phyloP scores from a whole-genome alignment of 92 coral and sea anemone species.

The Plumapathes pennacea region DNA sequence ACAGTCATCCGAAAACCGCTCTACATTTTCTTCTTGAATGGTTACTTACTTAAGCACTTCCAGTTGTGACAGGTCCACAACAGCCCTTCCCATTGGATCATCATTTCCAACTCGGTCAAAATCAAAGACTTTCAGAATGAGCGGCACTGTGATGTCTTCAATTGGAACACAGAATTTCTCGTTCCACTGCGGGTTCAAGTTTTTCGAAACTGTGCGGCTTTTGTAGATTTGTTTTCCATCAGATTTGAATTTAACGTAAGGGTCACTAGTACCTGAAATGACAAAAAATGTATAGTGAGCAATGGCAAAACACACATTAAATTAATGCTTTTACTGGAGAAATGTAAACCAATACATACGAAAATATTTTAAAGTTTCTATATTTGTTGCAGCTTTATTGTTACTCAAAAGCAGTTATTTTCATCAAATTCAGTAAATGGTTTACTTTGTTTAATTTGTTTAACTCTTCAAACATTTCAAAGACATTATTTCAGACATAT shows the following conservation, averaged over 20 bases:
- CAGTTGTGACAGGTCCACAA: slow-evolving; percentile 79
- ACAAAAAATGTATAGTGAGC: not conserved
- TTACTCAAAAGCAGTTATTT: too few relatives aligned
- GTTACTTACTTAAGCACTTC: slow-evolving; percentile 71
- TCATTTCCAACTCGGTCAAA: slow-evolving; percentile 97
- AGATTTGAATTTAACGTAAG: slow-evolving; percentile 96
- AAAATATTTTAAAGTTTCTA: too few relatives aligned
- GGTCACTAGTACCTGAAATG: slow-evolving; percentile 94
- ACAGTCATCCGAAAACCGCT: too few relatives aligned
- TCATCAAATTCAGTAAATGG: too few relatives aligned
- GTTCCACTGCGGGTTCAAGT: slow-evolving; percentile 97
- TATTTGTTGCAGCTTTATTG: too few relatives aligned
- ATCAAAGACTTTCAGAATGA: slow-evolving; percentile 91
- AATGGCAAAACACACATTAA: too few relatives aligned
- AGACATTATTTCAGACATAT: too few relatives aligned
- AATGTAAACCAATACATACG: too few relatives aligned
- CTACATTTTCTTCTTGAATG: too few relatives aligned
- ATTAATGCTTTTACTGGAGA: too few relatives aligned
- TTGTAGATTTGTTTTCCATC: slow-evolving; percentile 98
- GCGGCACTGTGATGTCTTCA: slow-evolving; percentile 94
- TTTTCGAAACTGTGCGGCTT: slow-evolving; percentile 91
- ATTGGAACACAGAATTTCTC: slow-evolving; percentile 99
- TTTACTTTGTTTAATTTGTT: too few relatives aligned
- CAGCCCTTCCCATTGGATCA: slow-evolving; percentile 96
- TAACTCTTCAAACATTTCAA: too few relatives aligned